Base-by-base conservation (phyloP, 1,140 invertebrate genomes). In the Popillia japonica region DNA sequence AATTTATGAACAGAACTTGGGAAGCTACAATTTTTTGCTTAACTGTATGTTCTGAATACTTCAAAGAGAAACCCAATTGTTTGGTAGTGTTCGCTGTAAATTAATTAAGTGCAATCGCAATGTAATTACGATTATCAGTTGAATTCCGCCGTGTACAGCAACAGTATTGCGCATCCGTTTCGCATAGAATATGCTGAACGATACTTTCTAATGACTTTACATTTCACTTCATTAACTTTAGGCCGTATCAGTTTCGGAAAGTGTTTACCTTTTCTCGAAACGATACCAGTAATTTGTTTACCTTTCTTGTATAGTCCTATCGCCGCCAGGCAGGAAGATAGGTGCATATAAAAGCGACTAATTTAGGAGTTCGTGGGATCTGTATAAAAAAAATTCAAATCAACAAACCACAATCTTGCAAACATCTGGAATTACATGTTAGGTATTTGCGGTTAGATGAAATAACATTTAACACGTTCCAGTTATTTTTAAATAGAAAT, bases 221-320 rank as follows among this genome's bases (percentile, higher is more conserved):
- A 55, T 55, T 55, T 55, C 48, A 55, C 48, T 55, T 55, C 48
- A 55, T 55, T 55, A 55, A 55, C 48, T 55, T 55, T 55, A n/a
- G 17, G 48, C 48, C 17, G 17, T 55, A 55, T 55, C 48, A n/a
- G 14, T 55, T 55, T 55, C 48, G 48, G 17, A 55, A 55, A 55
- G 48, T 55, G 48, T 55, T 55, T 55, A 17, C 48, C 27, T 34
- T 55, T 55, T 14, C 48, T 55, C 48, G 6, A 55, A 55, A 55
- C 48, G 48, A 55, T 55, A 55, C 48, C 48, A n/a, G 48, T 55
- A 55, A 55, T 55, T 55, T 55, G 48, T 55, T 55, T 55, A n/a
- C n/a, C 17, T 17, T 55, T 55, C 48, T 55, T 55, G 14, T 55
- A n/a, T 17, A 14, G 11, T 55, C 14, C 17, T 55, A 55, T 55